phyloP scores from a whole-genome alignment of 2,113 vertebrate species.

The Gymnogyps californianus region DNA sequence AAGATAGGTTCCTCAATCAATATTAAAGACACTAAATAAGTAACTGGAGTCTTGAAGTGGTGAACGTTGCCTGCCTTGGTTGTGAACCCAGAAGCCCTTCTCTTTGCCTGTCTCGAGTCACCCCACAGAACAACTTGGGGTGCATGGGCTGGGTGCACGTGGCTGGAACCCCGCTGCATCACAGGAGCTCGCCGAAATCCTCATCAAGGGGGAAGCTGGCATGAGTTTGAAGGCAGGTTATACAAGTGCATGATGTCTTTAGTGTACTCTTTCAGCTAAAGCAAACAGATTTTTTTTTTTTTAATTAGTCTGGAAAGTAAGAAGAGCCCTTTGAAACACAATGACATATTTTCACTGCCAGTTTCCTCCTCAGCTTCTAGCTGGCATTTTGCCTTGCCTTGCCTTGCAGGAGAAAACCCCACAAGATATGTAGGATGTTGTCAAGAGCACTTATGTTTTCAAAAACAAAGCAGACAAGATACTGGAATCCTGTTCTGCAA shows the following conservation, averaged over 20 bases:
- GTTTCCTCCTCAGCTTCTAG: slow-evolving; percentile 10
- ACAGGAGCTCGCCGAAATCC: neutral
- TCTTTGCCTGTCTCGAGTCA: neutral
- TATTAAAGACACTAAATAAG: neutral
- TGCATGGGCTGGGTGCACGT: neutral
- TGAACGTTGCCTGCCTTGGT: neutral
- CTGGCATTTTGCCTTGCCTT: slow-evolving; percentile 25
- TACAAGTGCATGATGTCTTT: neutral
- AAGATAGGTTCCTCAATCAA: neutral
- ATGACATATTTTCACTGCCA: slow-evolving; percentile 13
- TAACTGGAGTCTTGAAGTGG: neutral
- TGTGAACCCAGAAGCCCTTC: neutral
- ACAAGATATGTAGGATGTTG: neutral
- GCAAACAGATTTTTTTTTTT: neutral
- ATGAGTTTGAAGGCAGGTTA: neutral
- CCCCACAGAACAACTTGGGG: neutral
- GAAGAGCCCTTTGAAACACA: neutral
- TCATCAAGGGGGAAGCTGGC: neutral
- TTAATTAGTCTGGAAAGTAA: neutral
- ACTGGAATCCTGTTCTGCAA: slow-evolving; percentile 37
- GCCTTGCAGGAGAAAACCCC: neutral
- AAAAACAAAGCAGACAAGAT: slow-evolving; percentile 31
- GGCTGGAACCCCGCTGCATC: neutral
- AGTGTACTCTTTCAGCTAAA: neutral
- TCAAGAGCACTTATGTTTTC: neutral